Base-by-base conservation (phyloP, 2,797 vertebrate genomes). In the Poeciliopsis paucimaculata region DNA sequence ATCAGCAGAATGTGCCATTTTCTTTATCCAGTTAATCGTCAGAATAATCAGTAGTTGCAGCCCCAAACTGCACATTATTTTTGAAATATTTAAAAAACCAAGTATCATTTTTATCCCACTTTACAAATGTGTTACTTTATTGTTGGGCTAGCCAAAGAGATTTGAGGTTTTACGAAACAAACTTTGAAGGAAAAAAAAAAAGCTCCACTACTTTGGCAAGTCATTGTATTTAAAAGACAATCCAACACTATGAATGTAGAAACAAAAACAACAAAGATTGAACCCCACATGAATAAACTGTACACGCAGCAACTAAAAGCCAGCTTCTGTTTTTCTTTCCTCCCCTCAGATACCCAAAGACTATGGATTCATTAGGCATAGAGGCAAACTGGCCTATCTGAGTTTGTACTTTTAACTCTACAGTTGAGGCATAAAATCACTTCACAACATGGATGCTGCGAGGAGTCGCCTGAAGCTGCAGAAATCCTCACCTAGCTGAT, bases 361-460 rank as follows among this genome's bases (percentile, higher is more conserved):
- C 77, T 95, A 82, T 90, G 95, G 95, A 16, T 94, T 96, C 64
- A 78, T 47, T 77, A 97, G 94, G 78, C 91, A 95, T 13, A 95
- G 91, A 77, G 93, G 90, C 84, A 92, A 94, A 36, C n/a, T 95
- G 79, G 97, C 97, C 41, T 97, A 97, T 88, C 91, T 98, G 84
- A 94, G 93, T 55, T 73, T 93, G 77, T 94, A 93, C 60, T 91
- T 82, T 68, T 88, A 80, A 86, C 31, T 60, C 23, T 73, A 4
- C 72, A 72, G 12, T 20, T 5, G 57, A 47, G 10, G 51, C 20
- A 80, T 49, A 20, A 73, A 72, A 80, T 55, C 10, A 4, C 41
- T 26, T 12, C 1, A 0, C n/a, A 23, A 78, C 9, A 26, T 11
- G 0, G 10, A 49, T 0, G 26, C 26, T 1, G 4, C 0, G 34